A percentile compares a stretch with the other conserved stretches of the same genome.
phyloP scores from a whole-genome alignment of 2,797 vertebrate species.

The Phataginus tetradactyla region DNA sequence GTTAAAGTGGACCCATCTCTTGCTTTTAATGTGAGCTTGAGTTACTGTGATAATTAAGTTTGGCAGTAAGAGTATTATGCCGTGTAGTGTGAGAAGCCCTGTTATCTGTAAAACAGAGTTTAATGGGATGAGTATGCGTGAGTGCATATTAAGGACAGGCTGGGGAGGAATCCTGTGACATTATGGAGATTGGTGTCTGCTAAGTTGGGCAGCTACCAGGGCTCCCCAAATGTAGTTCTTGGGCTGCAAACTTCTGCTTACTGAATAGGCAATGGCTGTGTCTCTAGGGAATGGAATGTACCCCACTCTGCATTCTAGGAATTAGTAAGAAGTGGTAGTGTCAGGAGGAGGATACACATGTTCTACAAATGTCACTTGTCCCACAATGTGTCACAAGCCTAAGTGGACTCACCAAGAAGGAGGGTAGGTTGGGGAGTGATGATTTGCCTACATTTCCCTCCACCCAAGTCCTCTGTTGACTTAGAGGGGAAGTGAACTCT shows the following conservation, averaged over 20 bases:
- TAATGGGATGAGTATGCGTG: not conserved
- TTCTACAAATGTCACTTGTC: not conserved
- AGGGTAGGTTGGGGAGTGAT: not conserved
- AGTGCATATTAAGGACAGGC: not conserved
- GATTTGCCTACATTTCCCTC: not conserved
- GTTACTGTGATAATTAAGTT: constrained; percentile 38
- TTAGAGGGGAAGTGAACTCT: not conserved
- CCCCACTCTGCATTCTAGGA: not conserved
- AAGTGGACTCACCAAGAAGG: not conserved
- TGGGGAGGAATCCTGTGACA: not conserved
- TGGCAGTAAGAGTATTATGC: not conserved
- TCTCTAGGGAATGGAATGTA: not conserved
- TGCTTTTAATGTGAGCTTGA: constrained; percentile 32
- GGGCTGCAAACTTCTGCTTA: not conserved
- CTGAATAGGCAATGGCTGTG: not conserved
- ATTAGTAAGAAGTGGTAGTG: not conserved
- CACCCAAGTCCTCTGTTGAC: not conserved
- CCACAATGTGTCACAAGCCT: not conserved
- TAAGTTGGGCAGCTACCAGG: not conserved
- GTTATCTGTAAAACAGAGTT: not conserved
- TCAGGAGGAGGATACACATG: not conserved
- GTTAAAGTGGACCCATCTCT: not conserved
- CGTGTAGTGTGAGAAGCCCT: not conserved
- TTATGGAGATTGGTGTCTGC: not conserved
- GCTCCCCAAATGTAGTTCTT: not conserved